These are phyloP conservation scores for Oreochromis grahami DNA, from an alignment of 2,797 vertebrate genomes.

Conservation along the genomic window DNA sequence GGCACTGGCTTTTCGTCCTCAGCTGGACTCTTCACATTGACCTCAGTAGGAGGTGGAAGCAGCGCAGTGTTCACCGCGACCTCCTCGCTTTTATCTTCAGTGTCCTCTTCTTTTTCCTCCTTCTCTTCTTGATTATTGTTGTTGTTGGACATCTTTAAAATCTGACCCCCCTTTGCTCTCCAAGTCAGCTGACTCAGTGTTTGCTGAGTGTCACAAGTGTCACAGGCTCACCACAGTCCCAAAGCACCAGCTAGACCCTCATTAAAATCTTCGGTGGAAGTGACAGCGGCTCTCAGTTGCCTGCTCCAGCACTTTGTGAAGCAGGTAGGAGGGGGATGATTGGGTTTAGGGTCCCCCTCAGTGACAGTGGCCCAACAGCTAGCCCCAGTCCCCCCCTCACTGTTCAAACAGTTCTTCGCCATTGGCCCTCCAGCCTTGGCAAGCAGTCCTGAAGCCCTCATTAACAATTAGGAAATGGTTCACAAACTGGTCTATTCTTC, in stretches of 20 bases:
- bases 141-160: constrained; percentile 67
- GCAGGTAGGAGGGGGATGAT: constrained; percentile 66
- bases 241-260: constrained; percentile 53
- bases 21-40: constrained; percentile 65
- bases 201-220: constrained; percentile 16
- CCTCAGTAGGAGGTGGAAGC: constrained; percentile 55
- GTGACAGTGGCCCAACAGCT: constrained; percentile 61
- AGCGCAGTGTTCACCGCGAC: constrained; percentile 63
- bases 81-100: constrained; percentile 45
- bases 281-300: constrained; percentile 52
- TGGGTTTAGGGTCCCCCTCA: constrained; percentile 62
- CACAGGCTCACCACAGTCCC: constrained; percentile 32
- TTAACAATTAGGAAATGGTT: constrained; percentile 89
- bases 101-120: constrained; percentile 47
- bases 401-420: constrained; percentile 49
- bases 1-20: constrained; percentile 60
- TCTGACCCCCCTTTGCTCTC: constrained; percentile 3
- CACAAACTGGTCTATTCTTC: constrained; percentile 82
- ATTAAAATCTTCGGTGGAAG: constrained; percentile 57
- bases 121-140: constrained; percentile 71
- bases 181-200: constrained; percentile 16
- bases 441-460: constrained; percentile 66
- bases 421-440: constrained; percentile 72
- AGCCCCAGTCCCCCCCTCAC: constrained; percentile 42
- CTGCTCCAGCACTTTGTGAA: constrained; percentile 59